Percentiles rank a stretch among this genome's conserved stretches.
These are phyloP conservation scores for Griposia aprilina DNA, from an alignment of 2,888 invertebrate species.

Conservation along the genomic window DNA sequence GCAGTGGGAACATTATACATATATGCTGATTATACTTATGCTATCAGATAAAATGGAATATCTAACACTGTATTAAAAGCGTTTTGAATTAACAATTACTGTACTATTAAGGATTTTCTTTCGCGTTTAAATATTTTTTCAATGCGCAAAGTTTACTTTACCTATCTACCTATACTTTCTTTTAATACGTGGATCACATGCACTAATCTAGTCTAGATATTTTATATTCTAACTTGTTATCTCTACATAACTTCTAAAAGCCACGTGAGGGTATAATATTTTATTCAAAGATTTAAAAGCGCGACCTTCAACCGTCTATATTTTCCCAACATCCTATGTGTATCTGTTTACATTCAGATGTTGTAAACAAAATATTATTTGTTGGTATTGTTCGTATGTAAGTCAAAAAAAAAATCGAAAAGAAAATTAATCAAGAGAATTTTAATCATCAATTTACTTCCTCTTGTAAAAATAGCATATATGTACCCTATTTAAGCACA, in stretches of 20 bases:
- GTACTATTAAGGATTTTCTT: not conserved
- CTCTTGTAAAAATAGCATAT: not conserved
- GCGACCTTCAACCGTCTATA: conserved; percentile 35
- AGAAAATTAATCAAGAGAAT: too few relatives aligned
- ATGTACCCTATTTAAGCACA: not conserved
- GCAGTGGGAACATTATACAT: too few relatives aligned
- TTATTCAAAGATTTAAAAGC: conserved; percentile 41
- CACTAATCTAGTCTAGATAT: conserved; percentile 32
- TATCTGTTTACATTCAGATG: not conserved
- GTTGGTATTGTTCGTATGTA: not conserved
- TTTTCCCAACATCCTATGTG: conserved; percentile 9
- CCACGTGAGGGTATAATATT: conserved; percentile 53
- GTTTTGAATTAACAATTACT: not conserved
- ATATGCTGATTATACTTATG: too few relatives aligned
- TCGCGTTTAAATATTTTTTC: not conserved
- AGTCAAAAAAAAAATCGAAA: too few relatives aligned
- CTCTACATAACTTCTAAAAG: conserved; percentile 16
- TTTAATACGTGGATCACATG: not conserved
- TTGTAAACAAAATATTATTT: conserved; percentile 27
- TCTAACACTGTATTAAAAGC: not conserved
- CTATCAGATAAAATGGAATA: not conserved
- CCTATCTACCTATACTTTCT: not conserved
- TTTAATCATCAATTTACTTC: not conserved
- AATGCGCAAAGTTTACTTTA: not conserved
- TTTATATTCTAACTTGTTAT: not conserved